Percentiles rank a stretch among this genome's conserved stretches.
Conservation (phyloP, 2,797 vertebrate species). For the Cirrhinus mrigala region DNA sequence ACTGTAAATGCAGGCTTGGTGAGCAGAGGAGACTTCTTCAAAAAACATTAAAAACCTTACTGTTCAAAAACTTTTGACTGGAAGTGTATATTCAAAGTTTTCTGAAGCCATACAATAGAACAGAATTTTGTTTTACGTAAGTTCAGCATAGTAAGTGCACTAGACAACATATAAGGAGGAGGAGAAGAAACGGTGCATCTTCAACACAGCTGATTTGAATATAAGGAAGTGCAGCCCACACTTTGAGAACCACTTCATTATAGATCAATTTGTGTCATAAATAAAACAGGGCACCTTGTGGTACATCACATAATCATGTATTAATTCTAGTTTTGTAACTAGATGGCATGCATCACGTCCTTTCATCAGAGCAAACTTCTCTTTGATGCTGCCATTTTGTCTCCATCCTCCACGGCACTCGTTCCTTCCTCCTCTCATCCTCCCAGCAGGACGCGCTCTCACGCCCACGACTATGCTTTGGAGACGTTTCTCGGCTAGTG, state of each 20-base stretch:
- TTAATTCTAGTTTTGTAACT: conserved; percentile 15
- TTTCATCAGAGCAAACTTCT: conserved; percentile 29
- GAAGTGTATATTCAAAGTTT: not conserved
- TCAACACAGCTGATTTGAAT: not conserved
- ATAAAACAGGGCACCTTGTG: not conserved
- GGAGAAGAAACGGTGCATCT: not conserved
- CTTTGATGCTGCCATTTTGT: conserved; percentile 38
- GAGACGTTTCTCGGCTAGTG: not conserved
- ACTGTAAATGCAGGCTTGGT: too few relatives aligned
- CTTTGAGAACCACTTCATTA: conserved; percentile 5
- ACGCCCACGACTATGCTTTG: conserved; percentile 36
- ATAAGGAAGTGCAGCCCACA: not conserved
- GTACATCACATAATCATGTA: not conserved
- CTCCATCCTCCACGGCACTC: not conserved
- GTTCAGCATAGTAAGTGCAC: not conserved
- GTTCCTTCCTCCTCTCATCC: conserved; percentile 31
- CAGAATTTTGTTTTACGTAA: not conserved
- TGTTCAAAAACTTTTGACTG: too few relatives aligned
- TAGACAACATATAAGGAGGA: not conserved
- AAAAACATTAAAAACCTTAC: too few relatives aligned
- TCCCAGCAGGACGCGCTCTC: conserved; percentile 23
- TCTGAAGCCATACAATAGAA: not conserved
- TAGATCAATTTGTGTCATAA: not conserved
- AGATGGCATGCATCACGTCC: not conserved
- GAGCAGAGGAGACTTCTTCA: too few relatives aligned